These are phyloP conservation scores for Elmis aenea DNA, from an alignment of 2,888 invertebrate genomes.

Conservation along the genomic window DNA sequence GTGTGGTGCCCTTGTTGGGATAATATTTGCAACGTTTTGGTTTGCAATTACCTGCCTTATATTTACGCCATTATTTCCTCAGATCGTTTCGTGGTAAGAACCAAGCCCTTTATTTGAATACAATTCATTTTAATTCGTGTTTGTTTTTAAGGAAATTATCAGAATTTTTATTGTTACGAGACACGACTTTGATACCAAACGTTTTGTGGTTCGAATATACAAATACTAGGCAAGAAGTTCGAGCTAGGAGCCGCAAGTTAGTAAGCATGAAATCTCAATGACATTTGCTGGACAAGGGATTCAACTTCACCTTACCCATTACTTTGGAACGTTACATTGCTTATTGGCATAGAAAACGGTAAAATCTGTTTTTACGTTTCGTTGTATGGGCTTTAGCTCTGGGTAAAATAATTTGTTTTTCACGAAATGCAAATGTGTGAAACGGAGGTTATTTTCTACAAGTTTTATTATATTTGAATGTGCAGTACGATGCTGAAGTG, in stretches of 20 bases:
- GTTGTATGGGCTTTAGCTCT: no score
- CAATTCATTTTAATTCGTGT: neutral
- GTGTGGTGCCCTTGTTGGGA: conserved; percentile 71
- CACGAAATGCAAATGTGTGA: no score
- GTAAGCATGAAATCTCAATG: conserved; percentile 79
- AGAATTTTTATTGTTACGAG: conserved; percentile 79
- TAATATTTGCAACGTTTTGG: conserved; percentile 72
- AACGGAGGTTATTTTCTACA: no score
- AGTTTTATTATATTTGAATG: no score
- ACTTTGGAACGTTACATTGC: conserved; percentile 29
- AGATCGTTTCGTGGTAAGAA: conserved; percentile 78
- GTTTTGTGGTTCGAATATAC: conserved; percentile 93
- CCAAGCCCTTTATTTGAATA: conserved; percentile 8
- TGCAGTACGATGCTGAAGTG: no score
- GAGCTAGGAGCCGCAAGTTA: conserved; percentile 72
- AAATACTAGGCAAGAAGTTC: conserved; percentile 76
- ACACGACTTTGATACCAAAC: conserved; percentile 87
- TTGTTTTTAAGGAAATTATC: conserved; percentile 75
- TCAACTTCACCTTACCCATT: conserved; percentile 35
- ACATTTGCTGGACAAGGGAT: conserved; percentile 56
- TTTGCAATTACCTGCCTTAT: conserved; percentile 74
- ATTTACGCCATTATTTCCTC: conserved; percentile 80
- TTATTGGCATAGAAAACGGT: conserved; percentile 18
- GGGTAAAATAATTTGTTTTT: no score
- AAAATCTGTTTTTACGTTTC: conserved; percentile 9